Conservation (phyloP, 2,888 invertebrate species). For the Dastarcus helophoroides region DNA sequence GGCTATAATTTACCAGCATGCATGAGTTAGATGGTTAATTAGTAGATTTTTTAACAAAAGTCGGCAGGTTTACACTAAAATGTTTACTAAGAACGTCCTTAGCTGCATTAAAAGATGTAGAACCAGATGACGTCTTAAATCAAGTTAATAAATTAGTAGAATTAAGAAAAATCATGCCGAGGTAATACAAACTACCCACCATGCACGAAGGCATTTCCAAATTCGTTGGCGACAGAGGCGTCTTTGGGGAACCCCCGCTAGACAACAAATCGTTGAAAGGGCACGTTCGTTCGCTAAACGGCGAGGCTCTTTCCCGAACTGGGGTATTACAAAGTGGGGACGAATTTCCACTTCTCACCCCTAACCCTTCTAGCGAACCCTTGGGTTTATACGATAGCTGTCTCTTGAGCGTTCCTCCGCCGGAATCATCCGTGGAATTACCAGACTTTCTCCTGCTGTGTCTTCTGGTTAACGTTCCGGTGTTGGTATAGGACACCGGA, state of each 20-base stretch:
- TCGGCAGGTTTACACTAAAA: no score
- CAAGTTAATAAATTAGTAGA: no score
- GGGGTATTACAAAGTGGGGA: conserved; percentile 42
- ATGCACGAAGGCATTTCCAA: conserved; percentile 32
- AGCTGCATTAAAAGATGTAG: no score
- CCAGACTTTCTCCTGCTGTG: conserved; percentile 42
- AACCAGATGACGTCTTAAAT: no score
- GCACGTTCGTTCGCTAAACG: conserved; percentile 30
- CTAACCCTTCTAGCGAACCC: conserved; percentile 37
- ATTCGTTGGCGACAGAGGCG: conserved; percentile 22
- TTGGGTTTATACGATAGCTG: conserved; percentile 45
- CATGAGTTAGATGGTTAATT: no score
- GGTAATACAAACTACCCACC: conserved; percentile 26
- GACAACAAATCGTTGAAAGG: conserved; percentile 27
- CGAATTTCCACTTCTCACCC: conserved; percentile 38
- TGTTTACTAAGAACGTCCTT: no score
- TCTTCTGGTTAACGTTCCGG: conserved; percentile 39
- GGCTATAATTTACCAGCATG: no score
- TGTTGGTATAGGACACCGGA: conserved; percentile 30
- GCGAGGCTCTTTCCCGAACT: conserved; percentile 38
- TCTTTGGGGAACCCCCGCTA: conserved; percentile 25
- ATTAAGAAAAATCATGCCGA: no score
- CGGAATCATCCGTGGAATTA: conserved; percentile 32
- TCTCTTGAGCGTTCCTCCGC: conserved; percentile 44
- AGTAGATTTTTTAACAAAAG: no score